Evolutionary conservation across 2,113 vertebrate genomes (phyloP), one percentile per base, ranked within the genome.

Genomic region (Pelusios castaneus): DNA sequence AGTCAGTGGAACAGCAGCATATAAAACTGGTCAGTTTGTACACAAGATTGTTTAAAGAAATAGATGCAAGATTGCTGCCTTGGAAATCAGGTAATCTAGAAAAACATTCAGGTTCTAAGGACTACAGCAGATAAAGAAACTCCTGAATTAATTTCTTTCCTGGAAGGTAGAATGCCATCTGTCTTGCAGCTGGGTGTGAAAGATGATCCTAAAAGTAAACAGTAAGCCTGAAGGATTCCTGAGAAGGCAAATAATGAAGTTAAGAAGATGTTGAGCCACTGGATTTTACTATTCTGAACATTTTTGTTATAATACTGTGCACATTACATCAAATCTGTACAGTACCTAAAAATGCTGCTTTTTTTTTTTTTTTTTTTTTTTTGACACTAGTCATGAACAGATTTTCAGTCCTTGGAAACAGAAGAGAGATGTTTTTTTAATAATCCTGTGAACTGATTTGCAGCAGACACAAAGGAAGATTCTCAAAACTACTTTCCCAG

Each of bases 191-290:
- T 75, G 83, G 73, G 27, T 78, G 55, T 87, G 85, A 67, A 73
- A 91, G 52, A 85, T 79, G 55, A 87, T 81, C 55, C 24, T 88
- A 75, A 86, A 43, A 56, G 24, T 83, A 85, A 94, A 93, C 60
- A 91, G 41, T 8, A 25, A 90, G 45, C n/a, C 85, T 93, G 80
- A 76, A 88, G 81, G 90, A 94, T 76, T 75, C 58, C 58, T 60
- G 78, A 58, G 75, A 88, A 3, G 73, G 45, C 75, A 92, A 86
- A 93, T 12, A 89, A 84, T 79, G 49, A 77, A 19, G 89, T 81
- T n/a, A 73, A 27, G 51, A 93, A 78, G 67, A 82, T 80, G 82
- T 56, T 90, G 92, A 54, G 73, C 63, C 5, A 89, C 87, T 19
- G 73, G n/a, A 10, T 25, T 75, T 43, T 43, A 38, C 38, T 75